A percentile compares a stretch with the other conserved stretches of the same genome.
Conservation (phyloP, 2,113 vertebrate species). For the Panthera leo region DNA sequence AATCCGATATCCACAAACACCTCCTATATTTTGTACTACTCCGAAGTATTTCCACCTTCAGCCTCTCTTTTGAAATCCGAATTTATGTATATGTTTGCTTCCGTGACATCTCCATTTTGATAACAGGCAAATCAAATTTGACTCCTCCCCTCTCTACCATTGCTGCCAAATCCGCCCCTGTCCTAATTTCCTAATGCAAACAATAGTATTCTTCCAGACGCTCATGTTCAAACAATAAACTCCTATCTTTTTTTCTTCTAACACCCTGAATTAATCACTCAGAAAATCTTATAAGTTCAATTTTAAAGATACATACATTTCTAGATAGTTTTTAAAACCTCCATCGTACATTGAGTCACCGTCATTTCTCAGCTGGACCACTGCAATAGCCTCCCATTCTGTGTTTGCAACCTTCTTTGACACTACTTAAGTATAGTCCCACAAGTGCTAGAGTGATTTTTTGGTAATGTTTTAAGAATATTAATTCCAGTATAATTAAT, state of each 20-base stretch:
- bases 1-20: not conserved
- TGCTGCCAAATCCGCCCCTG: not conserved
- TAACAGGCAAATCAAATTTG: not conserved
- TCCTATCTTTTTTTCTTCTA: not conserved
- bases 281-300: not conserved
- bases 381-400: not conserved
- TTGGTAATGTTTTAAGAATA: not conserved
- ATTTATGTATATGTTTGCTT: not conserved
- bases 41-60: not conserved
- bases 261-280: not conserved
- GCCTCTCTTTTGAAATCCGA: not conserved
- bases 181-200: not conserved
- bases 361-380: not conserved
- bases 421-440: not conserved
- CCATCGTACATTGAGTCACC: not conserved
- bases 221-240: not conserved
- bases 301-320: not conserved
- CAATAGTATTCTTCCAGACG: not conserved
- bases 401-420: not conserved
- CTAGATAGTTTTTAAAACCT: not conserved
- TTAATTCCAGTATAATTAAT: not conserved
- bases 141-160: not conserved
- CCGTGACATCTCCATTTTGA: not conserved
- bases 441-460: not conserved
- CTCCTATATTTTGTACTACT: not conserved